A percentile compares a stretch with the other conserved stretches of the same genome.
These are phyloP conservation scores for Australoheros facetus DNA, from an alignment of 2,797 vertebrate genomes.

Conservation along the genomic window DNA sequence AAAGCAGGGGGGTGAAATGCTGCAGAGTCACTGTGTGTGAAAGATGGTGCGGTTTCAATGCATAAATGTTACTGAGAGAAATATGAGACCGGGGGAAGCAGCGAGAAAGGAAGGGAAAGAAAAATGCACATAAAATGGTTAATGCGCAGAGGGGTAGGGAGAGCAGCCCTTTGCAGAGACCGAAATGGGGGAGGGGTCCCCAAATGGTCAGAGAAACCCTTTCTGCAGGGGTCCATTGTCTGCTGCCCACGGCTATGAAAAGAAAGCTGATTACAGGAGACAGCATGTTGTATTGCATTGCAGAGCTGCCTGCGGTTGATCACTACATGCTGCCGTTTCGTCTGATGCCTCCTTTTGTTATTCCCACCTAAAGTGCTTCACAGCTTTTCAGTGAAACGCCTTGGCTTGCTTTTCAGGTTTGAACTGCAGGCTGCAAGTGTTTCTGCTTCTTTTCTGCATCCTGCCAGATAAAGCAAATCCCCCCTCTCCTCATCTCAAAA, in stretches of 20 bases:
- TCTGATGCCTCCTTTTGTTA: conserved; percentile 2
- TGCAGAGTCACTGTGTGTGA: background rate
- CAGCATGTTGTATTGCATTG: conserved; percentile 14
- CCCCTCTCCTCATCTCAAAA: conserved; percentile 45
- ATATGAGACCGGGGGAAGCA: background rate
- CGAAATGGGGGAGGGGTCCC: conserved; percentile 45
- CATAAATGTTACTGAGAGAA: background rate
- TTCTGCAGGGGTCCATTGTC: conserved; percentile 57
- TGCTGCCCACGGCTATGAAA: conserved; percentile 34
- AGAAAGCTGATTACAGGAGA: conserved; percentile 58
- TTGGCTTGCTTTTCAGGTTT: conserved; percentile 33
- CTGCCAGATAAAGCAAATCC: conserved; percentile 51
- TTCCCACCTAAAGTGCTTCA: conserved; percentile 17
- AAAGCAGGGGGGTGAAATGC: background rate
- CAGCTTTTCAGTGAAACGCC: conserved; percentile 29
- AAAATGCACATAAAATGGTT: conserved; percentile 32
- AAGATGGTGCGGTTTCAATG: background rate
- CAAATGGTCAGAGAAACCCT: conserved; percentile 43
- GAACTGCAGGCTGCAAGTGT: conserved; percentile 27
- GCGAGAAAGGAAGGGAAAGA: conserved; percentile 9
- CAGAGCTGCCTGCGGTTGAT: conserved; percentile 1
- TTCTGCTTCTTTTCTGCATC: conserved; percentile 29
- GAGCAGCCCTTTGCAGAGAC: conserved; percentile 30
- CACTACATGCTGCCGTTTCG: conserved; percentile 37
- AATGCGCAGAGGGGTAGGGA: conserved; percentile 8